Evolutionary conservation across 1,140 invertebrate genomes (phyloP).

Genomic region (Chironomus striatipennis): DNA sequence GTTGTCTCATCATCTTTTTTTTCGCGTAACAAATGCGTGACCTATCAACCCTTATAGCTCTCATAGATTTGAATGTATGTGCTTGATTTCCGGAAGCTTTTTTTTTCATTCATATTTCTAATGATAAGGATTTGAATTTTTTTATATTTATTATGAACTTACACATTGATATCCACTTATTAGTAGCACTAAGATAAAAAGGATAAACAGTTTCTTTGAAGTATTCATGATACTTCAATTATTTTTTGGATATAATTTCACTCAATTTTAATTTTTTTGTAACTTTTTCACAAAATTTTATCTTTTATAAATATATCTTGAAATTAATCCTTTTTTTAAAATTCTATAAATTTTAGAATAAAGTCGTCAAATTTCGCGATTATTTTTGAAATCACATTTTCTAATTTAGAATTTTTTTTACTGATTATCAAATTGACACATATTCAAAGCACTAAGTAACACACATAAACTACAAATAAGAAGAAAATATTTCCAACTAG

Average conservation of each 20-base stretch:
- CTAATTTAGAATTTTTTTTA: neutral
- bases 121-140: neutral
- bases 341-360: neutral
- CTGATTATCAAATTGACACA: conserved; percentile 20
- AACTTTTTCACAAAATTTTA: neutral
- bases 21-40: conserved; percentile 2
- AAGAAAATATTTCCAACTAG: too few species aligned
- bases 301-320: neutral
- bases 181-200: neutral
- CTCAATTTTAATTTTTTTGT: too few species aligned
- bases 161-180: neutral
- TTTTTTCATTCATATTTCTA: neutral
- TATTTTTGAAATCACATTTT: conserved; percentile 6
- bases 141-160: neutral
- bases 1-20: neutral
- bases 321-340: neutral
- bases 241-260: neutral
- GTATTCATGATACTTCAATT: conserved; percentile 9
- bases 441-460: conserved; percentile 18
- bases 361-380: neutral
- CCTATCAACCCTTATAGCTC: conserved; percentile 14
- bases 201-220: neutral
- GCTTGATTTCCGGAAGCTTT: conserved; percentile 10
- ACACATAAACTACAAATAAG: neutral
- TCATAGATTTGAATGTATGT: neutral